Evolutionary conservation across 2,113 vertebrate species (phyloP).

Genomic region (Erinaceus europaeus): DNA sequence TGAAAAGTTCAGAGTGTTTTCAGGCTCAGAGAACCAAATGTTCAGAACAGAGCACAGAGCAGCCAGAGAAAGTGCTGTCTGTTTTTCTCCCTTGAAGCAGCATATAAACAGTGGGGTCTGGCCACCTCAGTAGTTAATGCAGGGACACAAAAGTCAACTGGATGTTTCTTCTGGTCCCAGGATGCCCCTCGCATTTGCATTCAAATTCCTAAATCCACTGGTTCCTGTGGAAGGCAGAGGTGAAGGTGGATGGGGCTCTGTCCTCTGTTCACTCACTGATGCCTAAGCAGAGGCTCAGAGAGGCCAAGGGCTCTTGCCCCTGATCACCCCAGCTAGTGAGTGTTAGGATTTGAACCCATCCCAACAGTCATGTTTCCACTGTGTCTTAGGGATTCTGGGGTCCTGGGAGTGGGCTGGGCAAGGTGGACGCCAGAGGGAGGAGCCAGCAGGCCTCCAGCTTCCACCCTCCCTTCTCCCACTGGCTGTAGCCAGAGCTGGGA

Average conservation of each 20-base stretch:
- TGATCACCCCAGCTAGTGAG: not conserved
- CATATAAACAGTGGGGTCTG: not conserved
- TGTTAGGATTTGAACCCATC: not conserved
- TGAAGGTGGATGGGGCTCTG: not conserved
- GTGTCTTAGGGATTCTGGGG: not conserved
- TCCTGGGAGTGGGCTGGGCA: rapidly evolving
- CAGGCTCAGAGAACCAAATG: not conserved
- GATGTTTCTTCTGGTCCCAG: too few relatives aligned
- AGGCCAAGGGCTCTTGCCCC: not conserved
- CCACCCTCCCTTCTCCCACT: not conserved
- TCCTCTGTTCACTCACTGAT: not conserved
- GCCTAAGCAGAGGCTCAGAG: not conserved
- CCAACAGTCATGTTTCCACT: not conserved
- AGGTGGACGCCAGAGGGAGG: rapidly evolving
- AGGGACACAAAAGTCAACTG: too few relatives aligned
- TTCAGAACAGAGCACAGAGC: not conserved
- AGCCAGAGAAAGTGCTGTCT: not conserved
- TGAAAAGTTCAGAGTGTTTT: not conserved
- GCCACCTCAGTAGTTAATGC: not conserved
- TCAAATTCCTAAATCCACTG: too few relatives aligned
- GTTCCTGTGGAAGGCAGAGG: too few relatives aligned
- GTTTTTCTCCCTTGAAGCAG: not conserved
- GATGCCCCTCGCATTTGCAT: too few relatives aligned
- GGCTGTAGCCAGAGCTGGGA: rapidly evolving
- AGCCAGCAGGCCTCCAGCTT: rapidly evolving